Percentiles rank a stretch among this genome's conserved stretches.
Evolutionary conservation across 2,797 vertebrate species (phyloP).

Genomic region (Pelochelys cantorii): DNA sequence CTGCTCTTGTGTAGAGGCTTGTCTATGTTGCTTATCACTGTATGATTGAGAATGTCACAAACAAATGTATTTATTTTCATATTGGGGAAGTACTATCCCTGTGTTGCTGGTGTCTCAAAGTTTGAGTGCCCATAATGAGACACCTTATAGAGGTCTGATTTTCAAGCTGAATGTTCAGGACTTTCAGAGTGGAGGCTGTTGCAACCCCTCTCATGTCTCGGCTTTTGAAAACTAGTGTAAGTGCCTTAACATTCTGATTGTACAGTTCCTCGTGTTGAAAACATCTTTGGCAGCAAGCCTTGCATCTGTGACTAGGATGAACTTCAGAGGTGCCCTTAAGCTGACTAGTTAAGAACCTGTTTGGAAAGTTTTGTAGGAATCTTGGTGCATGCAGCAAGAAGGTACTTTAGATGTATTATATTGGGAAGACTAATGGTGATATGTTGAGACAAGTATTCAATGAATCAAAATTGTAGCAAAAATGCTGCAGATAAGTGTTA

Average conservation of each 20-base stretch:
- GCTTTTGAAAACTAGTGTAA: conserved; percentile 26
- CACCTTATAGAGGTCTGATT: not conserved
- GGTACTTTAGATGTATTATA: no score
- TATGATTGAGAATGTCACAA: not conserved
- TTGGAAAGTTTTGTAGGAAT: conserved; percentile 34
- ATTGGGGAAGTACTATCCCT: not conserved
- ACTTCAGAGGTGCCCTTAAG: conserved; percentile 37
- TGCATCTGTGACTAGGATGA: conserved; percentile 22
- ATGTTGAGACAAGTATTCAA: no score
- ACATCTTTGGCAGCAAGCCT: not conserved
- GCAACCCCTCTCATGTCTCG: not conserved
- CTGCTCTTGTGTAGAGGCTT: not conserved
- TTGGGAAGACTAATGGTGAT: no score
- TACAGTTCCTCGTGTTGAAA: conserved; percentile 48
- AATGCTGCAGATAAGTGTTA: not conserved
- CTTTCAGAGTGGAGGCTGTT: not conserved
- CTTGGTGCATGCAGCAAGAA: not conserved
- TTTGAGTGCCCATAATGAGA: not conserved
- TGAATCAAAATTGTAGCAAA: no score
- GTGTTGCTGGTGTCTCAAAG: not conserved
- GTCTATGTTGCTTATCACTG: fast-evolving
- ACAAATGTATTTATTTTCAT: not conserved
- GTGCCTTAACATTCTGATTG: conserved; percentile 25
- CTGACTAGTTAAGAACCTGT: conserved; percentile 48
- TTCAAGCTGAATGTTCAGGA: not conserved